These are phyloP conservation scores for Notothenia coriiceps DNA, from an alignment of 2,113 vertebrate genomes.

Conservation along the genomic window DNA sequence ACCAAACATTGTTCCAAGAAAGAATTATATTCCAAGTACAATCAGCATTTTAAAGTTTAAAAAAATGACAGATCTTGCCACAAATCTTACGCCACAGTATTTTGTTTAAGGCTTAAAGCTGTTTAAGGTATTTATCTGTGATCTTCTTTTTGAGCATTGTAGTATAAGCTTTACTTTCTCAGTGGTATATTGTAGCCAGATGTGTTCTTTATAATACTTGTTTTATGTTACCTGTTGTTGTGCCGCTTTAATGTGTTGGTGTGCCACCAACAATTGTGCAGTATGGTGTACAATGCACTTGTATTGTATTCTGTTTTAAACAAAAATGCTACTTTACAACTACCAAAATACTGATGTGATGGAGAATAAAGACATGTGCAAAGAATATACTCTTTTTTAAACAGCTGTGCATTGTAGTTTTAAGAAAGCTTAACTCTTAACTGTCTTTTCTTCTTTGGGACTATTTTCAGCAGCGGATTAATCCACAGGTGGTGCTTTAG, in stretches of 20 bases:
- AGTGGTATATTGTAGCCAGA: background rate
- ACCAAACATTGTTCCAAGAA: background rate
- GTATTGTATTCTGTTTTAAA: background rate
- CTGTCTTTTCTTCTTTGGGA: background rate
- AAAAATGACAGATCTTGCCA: background rate
- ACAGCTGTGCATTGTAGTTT: no score
- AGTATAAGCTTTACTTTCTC: background rate
- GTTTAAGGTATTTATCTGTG: background rate
- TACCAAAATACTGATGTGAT: no score
- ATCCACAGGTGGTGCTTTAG: background rate
- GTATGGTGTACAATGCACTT: background rate
- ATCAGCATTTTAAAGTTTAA: background rate
- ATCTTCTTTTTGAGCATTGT: background rate
- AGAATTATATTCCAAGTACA: background rate
- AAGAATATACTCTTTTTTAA: background rate
- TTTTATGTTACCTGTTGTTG: background rate
- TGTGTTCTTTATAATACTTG: background rate
- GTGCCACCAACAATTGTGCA: background rate
- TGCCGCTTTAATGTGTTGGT: background rate
- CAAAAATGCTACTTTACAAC: no score
- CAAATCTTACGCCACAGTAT: no score
- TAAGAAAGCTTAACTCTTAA: background rate
- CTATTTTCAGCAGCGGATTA: background rate
- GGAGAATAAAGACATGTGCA: no score
- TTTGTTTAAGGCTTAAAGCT: no score